phyloP scores from a whole-genome alignment of 2,888 invertebrate genomes.

The Eumacrocentrus americanus region DNA sequence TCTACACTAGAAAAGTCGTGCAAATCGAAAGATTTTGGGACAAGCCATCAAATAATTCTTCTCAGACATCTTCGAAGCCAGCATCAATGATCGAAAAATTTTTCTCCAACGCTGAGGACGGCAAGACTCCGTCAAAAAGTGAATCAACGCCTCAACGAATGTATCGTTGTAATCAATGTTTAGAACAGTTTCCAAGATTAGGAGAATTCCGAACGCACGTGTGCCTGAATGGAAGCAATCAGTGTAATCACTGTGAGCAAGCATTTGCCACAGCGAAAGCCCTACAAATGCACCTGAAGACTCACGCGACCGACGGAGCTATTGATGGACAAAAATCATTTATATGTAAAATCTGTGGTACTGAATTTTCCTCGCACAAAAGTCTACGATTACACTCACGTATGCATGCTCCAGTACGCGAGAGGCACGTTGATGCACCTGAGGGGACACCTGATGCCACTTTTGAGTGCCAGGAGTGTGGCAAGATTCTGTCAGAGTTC shows the following conservation, averaged over 20 bases:
- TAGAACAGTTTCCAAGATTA: constrained; percentile 61
- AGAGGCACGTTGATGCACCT: constrained; percentile 62
- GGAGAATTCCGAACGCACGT: constrained; percentile 62
- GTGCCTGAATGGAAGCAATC: constrained; percentile 57
- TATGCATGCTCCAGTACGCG: constrained; percentile 75
- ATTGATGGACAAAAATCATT: constrained; percentile 55
- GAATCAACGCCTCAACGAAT: constrained; percentile 49
- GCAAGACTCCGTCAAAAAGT: constrained; percentile 39
- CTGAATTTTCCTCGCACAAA: constrained; percentile 72
- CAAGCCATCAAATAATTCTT: constrained; percentile 35
- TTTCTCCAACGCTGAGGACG: constrained; percentile 57
- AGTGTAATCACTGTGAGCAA: constrained; percentile 54
- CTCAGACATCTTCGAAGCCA: constrained; percentile 39
- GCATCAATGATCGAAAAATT: constrained; percentile 59
- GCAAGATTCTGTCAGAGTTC: constrained; percentile 58
- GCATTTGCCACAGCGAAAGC: constrained; percentile 63
- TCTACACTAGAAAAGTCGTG: constrained; percentile 65
- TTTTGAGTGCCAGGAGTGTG: constrained; percentile 57
- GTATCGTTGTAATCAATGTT: constrained; percentile 63
- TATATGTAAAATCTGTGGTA: constrained; percentile 71
- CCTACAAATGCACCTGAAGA: constrained; percentile 68
- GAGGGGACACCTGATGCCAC: constrained; percentile 53
- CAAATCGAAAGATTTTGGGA: constrained; percentile 69
- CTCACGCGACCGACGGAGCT: constrained; percentile 55
- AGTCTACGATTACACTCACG: constrained; percentile 72